Base-by-base conservation (phyloP, 2,797 vertebrate genomes). In the Euthynnus affinis region DNA sequence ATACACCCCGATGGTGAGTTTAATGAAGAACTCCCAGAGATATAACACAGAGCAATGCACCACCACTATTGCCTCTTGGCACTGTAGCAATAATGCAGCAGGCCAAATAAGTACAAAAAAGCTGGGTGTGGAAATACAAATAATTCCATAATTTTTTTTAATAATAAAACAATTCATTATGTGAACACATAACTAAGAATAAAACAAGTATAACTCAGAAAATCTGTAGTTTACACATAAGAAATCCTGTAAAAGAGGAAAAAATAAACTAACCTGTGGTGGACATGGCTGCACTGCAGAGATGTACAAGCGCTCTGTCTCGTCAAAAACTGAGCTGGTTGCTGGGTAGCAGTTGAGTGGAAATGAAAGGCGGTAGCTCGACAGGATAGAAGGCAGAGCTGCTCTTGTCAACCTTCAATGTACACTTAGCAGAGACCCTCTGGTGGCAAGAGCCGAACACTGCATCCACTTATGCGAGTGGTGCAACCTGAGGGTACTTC, bases 221-320 rank as follows among this genome's bases (percentile, higher is more conserved):
- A 71, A 62, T 40, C 20, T 68, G 6, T 25, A 51, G 52, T 10
- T 71, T 27, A 18, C 1, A 70, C 8, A 17, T 14, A 18, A 23
- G 25, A 49, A 18, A 57, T 23, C 2, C 2, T 4, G 71, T 17
- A 32, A 61, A 32, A 78, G 18, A 46, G 68, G 10, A 12, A 71
- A 59, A 77, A 59, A 8, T 18, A 40, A 17, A 89, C 94, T 72
- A 88, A 96, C 95, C 95, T 95, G 92, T 76, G 69, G 92, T 85
- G 51, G 90, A 74, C 96, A 96, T 96, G 84, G 75, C 91, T 93
- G 91, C 88, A 69, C 78, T 80, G 80, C 59, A 77, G 84, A 65
- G 87, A 84, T 75, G 80, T 4, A 22, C 76, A 76, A 8, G 73
- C 83, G 56, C 70, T 82, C 62, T 2, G 64, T 68, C 63, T 87